A percentile compares a stretch with the other conserved stretches of the same genome.
Conservation (phyloP, 2,888 invertebrate genomes). For the Sympetrum striolatum region DNA sequence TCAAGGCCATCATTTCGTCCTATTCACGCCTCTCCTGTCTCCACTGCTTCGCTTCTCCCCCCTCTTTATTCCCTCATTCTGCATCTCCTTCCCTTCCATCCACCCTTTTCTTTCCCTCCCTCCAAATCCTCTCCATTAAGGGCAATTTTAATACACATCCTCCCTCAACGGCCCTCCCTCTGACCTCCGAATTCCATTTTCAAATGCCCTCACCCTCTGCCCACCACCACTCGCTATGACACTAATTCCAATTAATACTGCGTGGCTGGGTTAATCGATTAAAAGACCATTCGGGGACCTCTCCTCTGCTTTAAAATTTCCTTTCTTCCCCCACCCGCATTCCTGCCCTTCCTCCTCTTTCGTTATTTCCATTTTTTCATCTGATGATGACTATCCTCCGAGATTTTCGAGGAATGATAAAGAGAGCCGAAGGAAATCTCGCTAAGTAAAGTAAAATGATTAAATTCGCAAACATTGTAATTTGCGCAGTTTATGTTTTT, state of each 20-base stretch:
- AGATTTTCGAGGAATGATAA: too few species aligned
- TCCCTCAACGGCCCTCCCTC: background rate
- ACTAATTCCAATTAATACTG: slow-evolving; percentile 15
- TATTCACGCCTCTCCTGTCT: background rate
- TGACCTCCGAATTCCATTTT: background rate
- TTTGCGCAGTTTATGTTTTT: too few species aligned
- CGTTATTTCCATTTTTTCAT: background rate
- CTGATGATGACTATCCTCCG: background rate
- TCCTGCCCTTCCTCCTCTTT: background rate
- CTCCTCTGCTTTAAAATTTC: background rate
- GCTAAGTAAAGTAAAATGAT: too few species aligned
- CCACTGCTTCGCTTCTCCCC: background rate
- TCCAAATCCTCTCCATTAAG: background rate
- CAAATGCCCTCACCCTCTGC: background rate
- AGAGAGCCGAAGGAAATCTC: too few species aligned
- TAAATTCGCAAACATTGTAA: too few species aligned
- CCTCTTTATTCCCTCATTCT: background rate
- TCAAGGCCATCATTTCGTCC: background rate
- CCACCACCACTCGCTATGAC: background rate
- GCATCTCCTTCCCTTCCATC: too few species aligned
- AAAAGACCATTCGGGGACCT: background rate
- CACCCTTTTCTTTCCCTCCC: background rate
- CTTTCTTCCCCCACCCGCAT: background rate
- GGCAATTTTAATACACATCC: background rate
- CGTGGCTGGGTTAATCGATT: slow-evolving; percentile 15